Evolutionary conservation across 2,113 vertebrate species (phyloP).

Genomic region (Halichoeres trimaculatus): DNA sequence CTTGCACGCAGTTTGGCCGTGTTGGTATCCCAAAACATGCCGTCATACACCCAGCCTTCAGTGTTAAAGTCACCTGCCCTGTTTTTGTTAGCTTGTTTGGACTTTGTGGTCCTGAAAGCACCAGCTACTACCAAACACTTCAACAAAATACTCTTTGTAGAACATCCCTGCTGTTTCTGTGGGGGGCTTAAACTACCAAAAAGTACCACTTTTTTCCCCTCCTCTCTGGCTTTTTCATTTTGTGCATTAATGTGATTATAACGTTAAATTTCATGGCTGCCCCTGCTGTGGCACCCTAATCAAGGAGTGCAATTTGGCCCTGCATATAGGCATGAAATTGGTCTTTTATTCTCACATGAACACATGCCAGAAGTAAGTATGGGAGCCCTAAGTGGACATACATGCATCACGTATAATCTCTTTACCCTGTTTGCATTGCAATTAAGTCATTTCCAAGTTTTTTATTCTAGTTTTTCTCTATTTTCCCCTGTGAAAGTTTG

Average conservation of each 20-base stretch:
- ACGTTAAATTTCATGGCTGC: constrained; percentile 64
- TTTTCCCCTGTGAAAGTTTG: too few species aligned
- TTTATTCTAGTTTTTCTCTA: too few species aligned
- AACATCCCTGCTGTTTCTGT: background rate
- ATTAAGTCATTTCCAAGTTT: too few species aligned
- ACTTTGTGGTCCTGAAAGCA: background rate
- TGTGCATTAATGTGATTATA: constrained; percentile 54
- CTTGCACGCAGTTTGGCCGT: background rate
- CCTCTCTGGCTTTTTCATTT: constrained; percentile 22
- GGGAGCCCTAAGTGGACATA: background rate
- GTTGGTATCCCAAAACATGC: background rate
- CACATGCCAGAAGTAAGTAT: constrained; percentile 14
- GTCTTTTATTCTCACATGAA: constrained; percentile 54
- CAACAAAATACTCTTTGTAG: background rate
- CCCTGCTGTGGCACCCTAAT: constrained; percentile 46
- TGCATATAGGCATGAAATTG: constrained; percentile 73
- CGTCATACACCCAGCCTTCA: background rate
- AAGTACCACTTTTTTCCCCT: constrained; percentile 1
- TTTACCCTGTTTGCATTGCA: too few species aligned
- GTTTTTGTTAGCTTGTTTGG: constrained; percentile 1
- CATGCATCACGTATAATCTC: too few species aligned
- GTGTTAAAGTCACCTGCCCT: constrained; percentile 22
- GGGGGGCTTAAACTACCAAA: constrained; percentile 1
- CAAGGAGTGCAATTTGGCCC: constrained; percentile 66
- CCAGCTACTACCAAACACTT: background rate